Percentiles rank a stretch among this genome's conserved stretches.
phyloP scores from a whole-genome alignment of 2,113 vertebrate species.

The Nothocercus julius region DNA sequence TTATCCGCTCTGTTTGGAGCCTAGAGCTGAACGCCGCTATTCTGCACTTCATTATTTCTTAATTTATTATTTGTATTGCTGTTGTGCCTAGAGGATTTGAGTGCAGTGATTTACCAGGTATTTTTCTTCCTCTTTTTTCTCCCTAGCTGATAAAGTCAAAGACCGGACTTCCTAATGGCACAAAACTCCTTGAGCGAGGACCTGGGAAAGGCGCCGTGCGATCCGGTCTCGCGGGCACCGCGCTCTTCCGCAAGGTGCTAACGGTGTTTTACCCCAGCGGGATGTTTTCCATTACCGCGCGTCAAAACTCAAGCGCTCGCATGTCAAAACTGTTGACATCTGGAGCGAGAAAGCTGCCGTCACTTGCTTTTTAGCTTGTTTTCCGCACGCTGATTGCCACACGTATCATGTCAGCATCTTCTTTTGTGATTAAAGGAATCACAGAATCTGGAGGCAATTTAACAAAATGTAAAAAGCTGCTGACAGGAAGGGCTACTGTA shows the following conservation, averaged over 20 bases:
- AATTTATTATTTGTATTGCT: slow-evolving; percentile 18
- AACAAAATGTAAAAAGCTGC: background rate
- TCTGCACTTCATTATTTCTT: slow-evolving; percentile 36
- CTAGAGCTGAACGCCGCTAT: background rate
- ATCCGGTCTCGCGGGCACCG: background rate
- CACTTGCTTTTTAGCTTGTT: background rate
- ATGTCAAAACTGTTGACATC: background rate
- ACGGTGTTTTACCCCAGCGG: background rate
- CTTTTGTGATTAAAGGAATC: background rate
- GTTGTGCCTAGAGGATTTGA: background rate
- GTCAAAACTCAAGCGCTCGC: background rate
- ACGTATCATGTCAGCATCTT: background rate
- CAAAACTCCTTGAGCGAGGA: background rate
- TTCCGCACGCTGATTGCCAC: background rate
- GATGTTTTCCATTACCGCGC: background rate
- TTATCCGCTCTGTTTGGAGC: slow-evolving; percentile 2
- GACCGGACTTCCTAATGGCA: background rate
- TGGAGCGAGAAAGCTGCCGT: background rate
- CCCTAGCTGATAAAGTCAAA: background rate
- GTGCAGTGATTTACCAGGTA: background rate
- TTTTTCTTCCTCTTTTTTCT: background rate
- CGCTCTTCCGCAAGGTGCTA: background rate
- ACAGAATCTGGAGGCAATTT: background rate
- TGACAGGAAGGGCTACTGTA: background rate
- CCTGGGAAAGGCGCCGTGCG: accelerated